These are phyloP conservation scores for Ypsolopha sequella DNA, from an alignment of 2,888 invertebrate genomes.

Conservation along the genomic window DNA sequence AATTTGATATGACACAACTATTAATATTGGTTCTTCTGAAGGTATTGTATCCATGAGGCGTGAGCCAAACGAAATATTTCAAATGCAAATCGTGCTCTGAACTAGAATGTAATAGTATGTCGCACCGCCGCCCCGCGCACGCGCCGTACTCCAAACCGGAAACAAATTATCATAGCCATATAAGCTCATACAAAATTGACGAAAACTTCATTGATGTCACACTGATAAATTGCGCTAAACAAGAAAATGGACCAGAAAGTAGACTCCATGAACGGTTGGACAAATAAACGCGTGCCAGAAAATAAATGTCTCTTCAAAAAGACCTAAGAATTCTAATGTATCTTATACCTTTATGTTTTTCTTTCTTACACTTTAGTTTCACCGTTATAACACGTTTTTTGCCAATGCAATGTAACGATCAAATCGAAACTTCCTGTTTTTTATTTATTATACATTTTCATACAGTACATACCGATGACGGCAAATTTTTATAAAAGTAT, in stretches of 20 bases:
- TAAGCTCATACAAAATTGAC: conserved; percentile 57
- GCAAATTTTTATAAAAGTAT: no score
- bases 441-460: no score
- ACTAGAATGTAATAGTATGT: conserved; percentile 67
- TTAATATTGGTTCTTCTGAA: conserved; percentile 48
- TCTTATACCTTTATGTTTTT: neutral
- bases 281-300: conserved; percentile 25
- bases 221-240: conserved; percentile 60
- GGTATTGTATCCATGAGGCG: conserved; percentile 56
- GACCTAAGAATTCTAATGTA: neutral
- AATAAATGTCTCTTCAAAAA: conserved; percentile 22
- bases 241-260: conserved; percentile 45
- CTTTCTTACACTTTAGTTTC: no score
- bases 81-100: conserved; percentile 68
- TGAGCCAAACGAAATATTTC: conserved; percentile 63
- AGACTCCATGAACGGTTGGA: conserved; percentile 31
- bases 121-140: conserved; percentile 59
- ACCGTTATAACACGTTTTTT: no score
- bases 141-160: conserved; percentile 58
- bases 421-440: no score
- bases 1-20: conserved; percentile 60
- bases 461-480: no score
- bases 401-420: no score
- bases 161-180: conserved; percentile 71
- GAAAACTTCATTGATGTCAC: conserved; percentile 62